Base-by-base conservation (phyloP, 2,797 vertebrate genomes). In the Leuciscus waleckii region DNA sequence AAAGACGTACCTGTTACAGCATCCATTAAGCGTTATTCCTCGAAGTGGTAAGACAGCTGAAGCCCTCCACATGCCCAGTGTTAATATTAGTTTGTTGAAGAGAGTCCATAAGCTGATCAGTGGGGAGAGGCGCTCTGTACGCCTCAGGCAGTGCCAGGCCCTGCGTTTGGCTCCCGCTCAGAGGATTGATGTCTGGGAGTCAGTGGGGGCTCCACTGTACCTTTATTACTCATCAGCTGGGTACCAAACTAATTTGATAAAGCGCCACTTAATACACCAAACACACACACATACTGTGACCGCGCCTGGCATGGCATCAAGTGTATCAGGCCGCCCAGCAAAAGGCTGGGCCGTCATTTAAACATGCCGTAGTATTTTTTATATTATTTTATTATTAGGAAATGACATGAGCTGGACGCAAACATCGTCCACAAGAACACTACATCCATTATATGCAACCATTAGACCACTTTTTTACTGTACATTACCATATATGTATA, bases 141-240 rank as follows among this genome's bases (percentile, higher is more conserved):
- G 79, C 77, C 79, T 80, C 73, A 74, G 87, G 83, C 82, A 51
- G 79, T 86, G 87, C 88, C 87, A 91, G 89, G 75, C 81, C 74
- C 11, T 39, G 63, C 76, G 85, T 89, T 90, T 88, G 87, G 69
- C 88, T 91, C 88, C 82, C 89, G 90, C 88, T 86, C 89, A 89
- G 88, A 89, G 91, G 90, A 91, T 90, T 88, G 91, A 93, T 91
- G 84, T 85, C 85, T 88, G 83, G 86, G 79, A 89, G 92, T 83
- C 90, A 87, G 88, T 79, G 43, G 90, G 90, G 89, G 88, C 86
- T 87, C 89, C 89, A 87, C 88, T 80, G 88, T 85, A 91, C 86
- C 90, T 92, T 93, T 92, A 93, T 94, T 92, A 89, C 91, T 78
- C 89, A 92, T 94, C 92, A 91, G 91, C 91, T 93, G 92, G 93